Evolutionary conservation across 2,888 invertebrate species (phyloP), one percentile per base, ranked within the genome.

Genomic region (Ormyrus thymus): DNA sequence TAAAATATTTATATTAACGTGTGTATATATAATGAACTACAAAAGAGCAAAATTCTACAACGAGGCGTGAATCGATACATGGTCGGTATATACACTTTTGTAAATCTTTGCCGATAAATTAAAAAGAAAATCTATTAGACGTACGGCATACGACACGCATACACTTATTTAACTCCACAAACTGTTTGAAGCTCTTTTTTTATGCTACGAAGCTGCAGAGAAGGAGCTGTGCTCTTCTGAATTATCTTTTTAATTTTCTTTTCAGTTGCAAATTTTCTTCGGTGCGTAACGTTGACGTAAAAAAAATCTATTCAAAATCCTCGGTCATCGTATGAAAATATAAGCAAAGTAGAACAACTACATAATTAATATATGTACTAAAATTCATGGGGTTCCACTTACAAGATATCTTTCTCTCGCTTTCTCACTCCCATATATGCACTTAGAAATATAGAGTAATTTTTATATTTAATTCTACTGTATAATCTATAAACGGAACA

Each of bases 341-440:
- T 75, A 75, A 79, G 79, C 56, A 75, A 79, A 79, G 29, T 15
- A 66, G 66, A 56, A 58, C 64, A 69, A 66, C 71, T 75, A 79
- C 79, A 71, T 68, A 79, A 70, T 75, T 62, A 58, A 55, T 58
- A 66, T 61, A 71, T 75, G 70, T 70, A 71, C 55, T 53, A 55
- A 70, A 50, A 53, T 48, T 66, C 58, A 75, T 71, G 75, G 71
- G 75, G 79, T 79, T 79, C 55, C 70, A 70, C 53, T 79, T 75
- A 79, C 43, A 74, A 74, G 53, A 66, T 79, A 71, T 66, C 43
- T 66, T 43, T 74, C 59, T 64, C 15, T 69, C 9, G 3, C 61
- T 0, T 51, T 46, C 68, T 55, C 45, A 8, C 55, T 29, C 46
- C n/a, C 11, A 45, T 48, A 45, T 53, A 29, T 55, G 45, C 65